Base-by-base conservation (phyloP, 1,140 invertebrate species). In the Mamestra configurata region DNA sequence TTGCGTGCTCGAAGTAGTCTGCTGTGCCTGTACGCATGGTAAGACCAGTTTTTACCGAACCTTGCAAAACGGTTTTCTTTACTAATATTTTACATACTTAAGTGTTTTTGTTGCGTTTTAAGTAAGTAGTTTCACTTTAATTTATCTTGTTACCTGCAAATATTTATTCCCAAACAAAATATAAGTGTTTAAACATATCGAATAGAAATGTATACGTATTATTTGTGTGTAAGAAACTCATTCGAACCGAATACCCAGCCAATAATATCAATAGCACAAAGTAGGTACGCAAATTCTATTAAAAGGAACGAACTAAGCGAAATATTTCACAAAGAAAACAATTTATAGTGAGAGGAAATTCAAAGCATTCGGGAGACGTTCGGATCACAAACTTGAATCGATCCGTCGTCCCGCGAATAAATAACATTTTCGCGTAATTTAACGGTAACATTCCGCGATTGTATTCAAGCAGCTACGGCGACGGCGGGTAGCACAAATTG, bases 401-500 rank as follows among this genome's bases (percentile, higher is more conserved):
- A 82, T 82, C 82, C 83, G 83, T 82, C 79, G 80, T 59, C 27
- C 78, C 70, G 53, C 77, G 80, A 86, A 90, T 89, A 88, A 88
- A 90, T 89, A 83, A 88, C 86, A 70, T 86, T 86, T 88, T 84
- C 80, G 46, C 51, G 82, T 87, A 86, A 88, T 88, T 89, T 86
- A 83, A 77, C 82, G 73, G 79, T 77, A 81, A 84, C 85, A 82
- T 87, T 86, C 66, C 78, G 55, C 83, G 82, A 88, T 88, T 85
- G 83, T 87, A 83, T 85, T 84, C 81, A 82, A 77, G 55, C 70
- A 37, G 79, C 81, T 80, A 79, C 75, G 76, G 72, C 80, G 83
- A 84, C 82, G 85, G 85, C 84, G 82, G 85, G 81, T 80, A 80
- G 84, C 84, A 89, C 87, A 89, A 89, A 90, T 89, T 88, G 85